Base-by-base conservation (phyloP, 2,888 invertebrate species). In the Phlogophora meticulosa region DNA sequence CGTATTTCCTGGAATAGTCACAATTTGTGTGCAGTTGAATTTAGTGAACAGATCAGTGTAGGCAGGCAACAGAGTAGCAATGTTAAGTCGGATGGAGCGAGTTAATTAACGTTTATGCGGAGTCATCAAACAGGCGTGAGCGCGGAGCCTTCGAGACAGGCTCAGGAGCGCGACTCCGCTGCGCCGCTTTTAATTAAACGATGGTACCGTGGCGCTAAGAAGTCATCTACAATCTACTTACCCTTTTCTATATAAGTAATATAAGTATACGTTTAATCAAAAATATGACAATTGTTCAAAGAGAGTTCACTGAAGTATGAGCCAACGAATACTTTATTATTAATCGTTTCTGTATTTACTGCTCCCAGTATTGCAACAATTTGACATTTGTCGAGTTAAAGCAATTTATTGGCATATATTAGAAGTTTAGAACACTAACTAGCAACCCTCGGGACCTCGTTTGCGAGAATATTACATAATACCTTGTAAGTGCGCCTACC, bases 41-140 rank as follows among this genome's bases (percentile, higher is more conserved):
- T 81, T 73, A 38, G 68, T 78, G 73, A 71, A 66, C 66, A 76
- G 80, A 76, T 80, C 67, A 72, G 36, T 69, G 61, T 74, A 76
- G 59, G 66, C 68, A 67, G 72, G 52, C 59, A 68, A 78, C 75
- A 79, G 69, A 81, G 76, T 83, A 82, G 77, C 80, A 80, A 82
- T 85, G 83, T 81, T 83, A 84, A 87, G 83, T 87, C 81, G 77
- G 82, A 86, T 89, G 87, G 84, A 89, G 88, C 87, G 86, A 87
- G 90, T 91, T 91, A 92, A 92, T 92, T 91, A 92, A 88, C 88
- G 87, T 89, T 91, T 91, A 91, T 89, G 90, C 87, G 76, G 84
- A 91, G 88, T 91, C 91, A 92, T 92, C 88, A 88, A 88, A 86
- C 87, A 84, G 86, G 85, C 85, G 85, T 87, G 82, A 84, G 83